Conservation (phyloP, 2,888 invertebrate species). For the Thelaira solivaga region DNA sequence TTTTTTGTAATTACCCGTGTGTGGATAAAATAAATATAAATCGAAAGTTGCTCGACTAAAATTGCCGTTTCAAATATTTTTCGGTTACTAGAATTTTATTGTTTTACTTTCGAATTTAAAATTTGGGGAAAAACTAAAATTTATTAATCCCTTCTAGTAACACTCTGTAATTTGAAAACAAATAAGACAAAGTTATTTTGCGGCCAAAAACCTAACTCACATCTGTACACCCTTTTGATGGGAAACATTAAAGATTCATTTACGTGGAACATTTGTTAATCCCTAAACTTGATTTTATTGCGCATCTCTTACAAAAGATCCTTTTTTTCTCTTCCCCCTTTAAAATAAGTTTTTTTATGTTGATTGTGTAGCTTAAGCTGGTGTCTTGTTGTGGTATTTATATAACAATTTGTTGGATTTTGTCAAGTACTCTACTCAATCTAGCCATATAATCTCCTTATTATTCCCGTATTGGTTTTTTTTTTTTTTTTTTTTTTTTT, state of each 20-base stretch:
- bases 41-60: too few species aligned
- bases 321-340: neutral
- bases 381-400: conserved; percentile 61
- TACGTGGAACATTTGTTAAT: conserved; percentile 55
- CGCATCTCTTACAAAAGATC: conserved; percentile 32
- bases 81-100: neutral
- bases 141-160: neutral
- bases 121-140: neutral
- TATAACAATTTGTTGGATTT: conserved; percentile 61
- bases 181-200: conserved; percentile 21
- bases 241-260: conserved; percentile 44
- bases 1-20: too few species aligned
- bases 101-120: neutral
- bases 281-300: conserved; percentile 60
- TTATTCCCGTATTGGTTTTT: conserved; percentile 9
- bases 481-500: conserved; percentile 11
- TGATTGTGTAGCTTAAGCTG: conserved; percentile 37
- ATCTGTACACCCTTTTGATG: conserved; percentile 17
- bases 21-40: too few species aligned
- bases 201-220: conserved; percentile 46
- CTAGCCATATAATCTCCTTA: too few species aligned
- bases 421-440: conserved; percentile 60
- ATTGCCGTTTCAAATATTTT: too few species aligned
- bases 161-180: conserved; percentile 3
- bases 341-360: neutral